A percentile compares a stretch with the other conserved stretches of the same genome.
These are phyloP conservation scores for Epizoanthus stellaris DNA, from an alignment of 92 coral and sea anemone genomes.

Conservation along the genomic window DNA sequence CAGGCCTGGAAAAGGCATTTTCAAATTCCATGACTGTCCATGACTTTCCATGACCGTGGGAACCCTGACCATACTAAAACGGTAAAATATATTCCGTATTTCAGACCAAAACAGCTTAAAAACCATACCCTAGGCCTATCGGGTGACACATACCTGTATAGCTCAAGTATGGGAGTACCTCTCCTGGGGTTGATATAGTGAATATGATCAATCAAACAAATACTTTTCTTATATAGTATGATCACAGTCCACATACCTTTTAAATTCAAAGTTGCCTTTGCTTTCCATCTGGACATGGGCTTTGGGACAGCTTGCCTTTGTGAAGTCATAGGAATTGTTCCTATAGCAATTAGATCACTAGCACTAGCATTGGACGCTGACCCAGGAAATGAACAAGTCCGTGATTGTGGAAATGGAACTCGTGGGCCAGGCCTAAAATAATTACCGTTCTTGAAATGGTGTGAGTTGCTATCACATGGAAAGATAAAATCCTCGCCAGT, in stretches of 20 bases:
- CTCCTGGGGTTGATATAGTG: too few species aligned
- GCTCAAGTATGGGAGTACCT: too few species aligned
- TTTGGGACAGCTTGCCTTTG: conserved; percentile 81
- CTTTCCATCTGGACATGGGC: conserved; percentile 93
- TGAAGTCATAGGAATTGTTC: conserved; percentile 87
- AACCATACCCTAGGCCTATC: too few species aligned
- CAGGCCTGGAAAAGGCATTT: too few species aligned
- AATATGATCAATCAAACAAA: too few species aligned
- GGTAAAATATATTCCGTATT: too few species aligned
- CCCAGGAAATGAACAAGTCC: conserved; percentile 73
- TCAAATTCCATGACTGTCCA: too few species aligned
- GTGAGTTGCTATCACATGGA: conserved; percentile 61
- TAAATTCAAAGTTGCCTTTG: conserved; percentile 83
- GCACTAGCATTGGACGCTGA: conserved; percentile 63
- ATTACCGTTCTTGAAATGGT: conserved; percentile 39
- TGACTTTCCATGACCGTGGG: too few species aligned
- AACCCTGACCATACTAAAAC: too few species aligned
- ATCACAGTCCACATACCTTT: conserved; percentile 62
- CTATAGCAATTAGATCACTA: conserved; percentile 85
- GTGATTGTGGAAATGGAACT: conserved; percentile 74
- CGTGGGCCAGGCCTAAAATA: conserved; percentile 77
- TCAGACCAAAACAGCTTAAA: too few species aligned
- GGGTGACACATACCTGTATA: too few species aligned
- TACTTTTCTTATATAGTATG: too few species aligned
- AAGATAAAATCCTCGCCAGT: conserved; percentile 68